Percentiles rank a stretch among this genome's conserved stretches.
Conservation (phyloP, 1,140 invertebrate species). For the Cepaea nemoralis region DNA sequence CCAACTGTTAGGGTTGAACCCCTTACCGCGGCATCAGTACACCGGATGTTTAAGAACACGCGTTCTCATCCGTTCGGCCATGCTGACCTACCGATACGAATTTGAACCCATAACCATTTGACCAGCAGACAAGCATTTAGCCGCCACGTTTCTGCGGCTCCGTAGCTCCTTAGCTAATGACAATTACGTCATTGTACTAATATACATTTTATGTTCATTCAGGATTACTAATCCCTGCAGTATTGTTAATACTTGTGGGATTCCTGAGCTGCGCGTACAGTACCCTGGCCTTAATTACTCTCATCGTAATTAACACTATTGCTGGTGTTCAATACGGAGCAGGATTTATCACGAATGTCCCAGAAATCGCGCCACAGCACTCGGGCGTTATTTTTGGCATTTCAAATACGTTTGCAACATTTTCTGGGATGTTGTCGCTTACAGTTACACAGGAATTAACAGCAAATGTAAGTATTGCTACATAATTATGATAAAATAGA, state of each 20-base stretch:
- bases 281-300: constrained; percentile 31
- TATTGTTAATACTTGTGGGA: constrained; percentile 40
- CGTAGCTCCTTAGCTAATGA: no score
- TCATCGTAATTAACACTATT: constrained; percentile 36
- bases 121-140: no score
- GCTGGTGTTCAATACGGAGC: constrained; percentile 41
- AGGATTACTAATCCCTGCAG: constrained; percentile 40
- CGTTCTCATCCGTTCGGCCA: no score
- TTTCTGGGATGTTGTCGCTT: constrained; percentile 65
- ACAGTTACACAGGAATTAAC: constrained; percentile 62
- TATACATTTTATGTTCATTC: constrained; percentile 26
- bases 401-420: constrained; percentile 65
- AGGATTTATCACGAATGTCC: constrained; percentile 42
- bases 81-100: no score
- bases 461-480: constrained; percentile 54
- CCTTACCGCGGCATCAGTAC: no score
- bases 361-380: constrained; percentile 48
- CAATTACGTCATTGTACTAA: no score
- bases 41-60: no score
- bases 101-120: no score
- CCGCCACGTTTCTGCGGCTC: no score
- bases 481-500: constrained; percentile 47
- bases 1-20: no score
- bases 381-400: constrained; percentile 67
- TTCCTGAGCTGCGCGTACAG: constrained; percentile 41